Evolutionary conservation across 1,140 invertebrate genomes (phyloP), one percentile per base, ranked within the genome.

Genomic region (Metaphire vulgaris): DNA sequence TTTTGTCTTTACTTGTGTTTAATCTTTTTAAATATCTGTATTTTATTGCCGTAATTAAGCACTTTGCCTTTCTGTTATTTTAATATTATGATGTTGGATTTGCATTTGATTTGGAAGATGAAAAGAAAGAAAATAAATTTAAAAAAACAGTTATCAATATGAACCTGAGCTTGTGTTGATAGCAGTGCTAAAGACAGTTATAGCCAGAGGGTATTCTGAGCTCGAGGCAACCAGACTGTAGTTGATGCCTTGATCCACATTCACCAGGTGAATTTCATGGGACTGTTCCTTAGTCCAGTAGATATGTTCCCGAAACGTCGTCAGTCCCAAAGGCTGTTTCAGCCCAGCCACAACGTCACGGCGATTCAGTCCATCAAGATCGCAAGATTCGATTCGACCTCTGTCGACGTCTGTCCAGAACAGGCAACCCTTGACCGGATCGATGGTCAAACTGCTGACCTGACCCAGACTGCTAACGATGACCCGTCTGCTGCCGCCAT

Each of bases 241-340:
- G 21, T 56, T 21, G 21, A 26, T 71, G 0, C 84, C 85, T 30
- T 79, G 80, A 12, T 79, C 79, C 75, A 85, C 85, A 72, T 85
- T 84, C 34, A 83, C 85, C 34, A 81, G 78, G 74, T 85, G 83
- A 26, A 86, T 84, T 2, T 56, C 41, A 56, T 56, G 41, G 6
- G 41, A 56, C 6, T 56, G 21, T 56, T 21, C 21, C 41, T 56
- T 21, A 12, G 21, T 56, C 41, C 41, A 56, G 41, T 56, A 56
- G 41, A 56, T 56, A 21, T 56, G 41, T 56, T 56, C 6, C 21
- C 41, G 6, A 56, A 12, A 21, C 21, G 6, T 6, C 21, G 41
- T 56, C 41, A 56, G 41, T 12, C 41, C 41, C 6, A 56, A 56
- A 6, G 41, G 41, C 41, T 56, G 41, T 56, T 56, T 21, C 41